Evolutionary conservation across 2,113 vertebrate genomes (phyloP).

Genomic region (Oncorhynchus mykiss): DNA sequence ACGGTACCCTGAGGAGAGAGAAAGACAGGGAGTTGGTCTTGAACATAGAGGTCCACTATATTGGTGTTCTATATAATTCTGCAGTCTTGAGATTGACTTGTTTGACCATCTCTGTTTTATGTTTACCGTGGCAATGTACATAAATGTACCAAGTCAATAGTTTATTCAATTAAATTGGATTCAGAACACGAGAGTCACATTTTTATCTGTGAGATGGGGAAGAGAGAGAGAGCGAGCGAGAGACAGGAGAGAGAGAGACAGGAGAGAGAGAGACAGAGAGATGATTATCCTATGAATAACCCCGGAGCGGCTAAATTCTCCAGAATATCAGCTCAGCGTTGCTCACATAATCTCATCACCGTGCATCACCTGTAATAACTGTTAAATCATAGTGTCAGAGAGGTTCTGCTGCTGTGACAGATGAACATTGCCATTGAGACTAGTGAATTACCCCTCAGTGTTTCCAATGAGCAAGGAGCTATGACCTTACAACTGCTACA

Average conservation of each 20-base stretch:
- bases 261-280: slow-evolving; percentile 1
- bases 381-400: neutral
- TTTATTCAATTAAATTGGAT: slow-evolving; percentile 1
- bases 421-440: neutral
- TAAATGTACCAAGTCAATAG: too few relatives aligned
- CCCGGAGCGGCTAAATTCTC: neutral
- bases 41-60: too few relatives aligned
- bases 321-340: neutral
- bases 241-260: neutral
- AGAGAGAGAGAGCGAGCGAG: neutral
- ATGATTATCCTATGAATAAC: neutral
- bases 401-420: neutral
- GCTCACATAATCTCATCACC: neutral
- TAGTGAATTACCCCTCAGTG: too few relatives aligned
- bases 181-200: neutral
- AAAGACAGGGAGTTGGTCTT: neutral
- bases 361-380: neutral
- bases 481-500: too few relatives aligned
- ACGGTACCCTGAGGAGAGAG: slow-evolving; percentile 82
- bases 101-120: neutral
- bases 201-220: neutral
- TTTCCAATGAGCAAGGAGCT: too few relatives aligned
- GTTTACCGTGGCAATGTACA: neutral
- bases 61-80: too few relatives aligned
- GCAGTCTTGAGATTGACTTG: neutral